Base-by-base conservation (phyloP, 2,888 invertebrate species). In the Carpatolechia fugitivella region DNA sequence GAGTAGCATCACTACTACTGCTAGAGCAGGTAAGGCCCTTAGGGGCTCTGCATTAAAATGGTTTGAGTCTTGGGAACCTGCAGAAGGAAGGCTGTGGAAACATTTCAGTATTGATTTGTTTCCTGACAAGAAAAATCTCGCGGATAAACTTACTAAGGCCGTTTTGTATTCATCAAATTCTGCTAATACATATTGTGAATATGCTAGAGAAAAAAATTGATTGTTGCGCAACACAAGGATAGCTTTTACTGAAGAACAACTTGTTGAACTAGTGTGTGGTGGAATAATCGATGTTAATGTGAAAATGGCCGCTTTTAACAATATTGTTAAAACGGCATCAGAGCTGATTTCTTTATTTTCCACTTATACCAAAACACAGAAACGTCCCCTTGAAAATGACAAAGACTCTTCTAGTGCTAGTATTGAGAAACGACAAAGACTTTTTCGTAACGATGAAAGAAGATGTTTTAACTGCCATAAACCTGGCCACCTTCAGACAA, bases 1-100 rank as follows among this genome's bases (percentile, higher is more conserved):
- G 62, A 58, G 56, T 44, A 53, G 59, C 38, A 35, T 62, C 5
- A 31, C 38, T 1, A 56, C 46, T 0, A 60, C 48, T 5, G 63
- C 59, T 0, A 65, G 59, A 53, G 64, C 68, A 8, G 65, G 64
- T 62, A 68, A 63, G 56, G 62, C 61, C 56, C 56, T 65, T 7
- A 54, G 56, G 36, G 64, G 63, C 3, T 61, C 64, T 59, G 65
- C 64, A 3, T 55, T 65, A 56, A 7, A 20, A 3, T 65, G 63
- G 63, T 64, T 57, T 8, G 55, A 60, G 31, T 50, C 57, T 5
- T 59, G 59, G 59, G 56, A 59, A 4, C 56, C 56, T 5, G 8
- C 11, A 14, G 47, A 29, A 5, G 54, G 58, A 6, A 13, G 55
- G 18, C 18, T 55, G 1, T 60, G 60, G 66, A 52, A 58, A 50